These are phyloP conservation scores for Clunio marinus DNA, from an alignment of 2,888 invertebrate species.

Conservation along the genomic window DNA sequence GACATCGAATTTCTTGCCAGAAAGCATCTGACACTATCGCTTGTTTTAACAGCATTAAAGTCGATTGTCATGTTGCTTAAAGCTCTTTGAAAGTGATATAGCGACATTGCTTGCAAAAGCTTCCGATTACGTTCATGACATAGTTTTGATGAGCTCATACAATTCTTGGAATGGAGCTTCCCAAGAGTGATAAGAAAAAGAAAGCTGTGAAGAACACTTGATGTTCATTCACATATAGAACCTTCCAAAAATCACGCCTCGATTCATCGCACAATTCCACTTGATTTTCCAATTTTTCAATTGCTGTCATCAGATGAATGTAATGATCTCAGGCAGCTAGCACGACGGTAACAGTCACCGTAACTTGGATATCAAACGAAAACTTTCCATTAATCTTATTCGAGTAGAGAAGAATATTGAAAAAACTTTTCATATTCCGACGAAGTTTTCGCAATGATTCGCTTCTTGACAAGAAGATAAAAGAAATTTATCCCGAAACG, in stretches of 20 bases:
- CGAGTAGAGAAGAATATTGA: conserved; percentile 13
- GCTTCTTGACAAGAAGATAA: conserved; percentile 23
- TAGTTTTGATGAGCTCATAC: conserved; percentile 26
- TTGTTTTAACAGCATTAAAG: conserved; percentile 12
- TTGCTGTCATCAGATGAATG: conserved; percentile 8
- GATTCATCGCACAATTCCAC: not conserved
- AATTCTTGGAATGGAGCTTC: conserved; percentile 24
- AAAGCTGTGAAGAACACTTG: conserved; percentile 19
- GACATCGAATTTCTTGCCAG: conserved; percentile 29
- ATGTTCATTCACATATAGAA: conserved; percentile 24
- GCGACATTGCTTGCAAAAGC: conserved; percentile 1
- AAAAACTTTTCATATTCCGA: not conserved
- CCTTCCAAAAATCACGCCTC: conserved; percentile 24
- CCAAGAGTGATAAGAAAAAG: conserved; percentile 11
- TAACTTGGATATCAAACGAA: not conserved
- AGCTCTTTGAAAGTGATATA: conserved; percentile 17
- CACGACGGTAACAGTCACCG: not conserved
- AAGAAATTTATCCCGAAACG: conserved; percentile 27
- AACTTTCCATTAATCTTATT: conserved; percentile 23
- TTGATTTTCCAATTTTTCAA: not conserved
- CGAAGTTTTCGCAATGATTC: not conserved
- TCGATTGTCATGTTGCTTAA: conserved; percentile 29
- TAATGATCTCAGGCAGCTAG: conserved; percentile 16
- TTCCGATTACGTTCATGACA: conserved; percentile 32
- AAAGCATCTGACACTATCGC: conserved; percentile 14